A percentile compares a stretch with the other conserved stretches of the same genome.
Conservation (phyloP, 2,888 invertebrate species). For the Drosophila ezoana region DNA sequence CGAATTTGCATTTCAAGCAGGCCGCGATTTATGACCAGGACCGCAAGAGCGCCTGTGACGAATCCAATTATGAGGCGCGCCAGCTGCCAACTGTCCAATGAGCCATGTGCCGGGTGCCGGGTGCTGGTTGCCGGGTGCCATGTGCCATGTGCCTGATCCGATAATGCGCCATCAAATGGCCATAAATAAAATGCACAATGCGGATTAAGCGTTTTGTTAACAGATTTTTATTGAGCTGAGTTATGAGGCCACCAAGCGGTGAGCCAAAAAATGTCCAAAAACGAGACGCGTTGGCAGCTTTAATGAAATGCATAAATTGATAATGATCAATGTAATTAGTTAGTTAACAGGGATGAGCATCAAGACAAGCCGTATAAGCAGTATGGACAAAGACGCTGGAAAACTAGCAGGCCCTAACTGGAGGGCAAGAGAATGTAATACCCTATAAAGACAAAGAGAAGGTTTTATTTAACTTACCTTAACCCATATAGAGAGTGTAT, state of each 20-base stretch:
- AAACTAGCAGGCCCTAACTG: too few species aligned
- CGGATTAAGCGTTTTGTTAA: slow-evolving; percentile 79
- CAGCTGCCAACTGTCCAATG: slow-evolving; percentile 71
- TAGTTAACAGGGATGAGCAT: slow-evolving; percentile 19
- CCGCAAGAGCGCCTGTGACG: slow-evolving; percentile 69
- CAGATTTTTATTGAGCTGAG: slow-evolving; percentile 77
- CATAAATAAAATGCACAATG: slow-evolving; percentile 78
- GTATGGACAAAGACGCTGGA: too few species aligned
- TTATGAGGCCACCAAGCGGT: slow-evolving; percentile 57
- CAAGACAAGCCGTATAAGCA: too few species aligned
- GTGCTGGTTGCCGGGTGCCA: slow-evolving; percentile 23
- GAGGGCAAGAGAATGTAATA: too few species aligned
- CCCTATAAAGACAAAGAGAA: too few species aligned
- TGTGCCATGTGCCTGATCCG: slow-evolving; percentile 74
- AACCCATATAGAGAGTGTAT: too few species aligned
- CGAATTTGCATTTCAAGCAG: slow-evolving; percentile 79
- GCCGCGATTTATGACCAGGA: slow-evolving; percentile 75
- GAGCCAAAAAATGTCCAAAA: slow-evolving; percentile 5
- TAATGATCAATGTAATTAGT: slow-evolving; percentile 42
- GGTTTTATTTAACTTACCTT: too few species aligned
- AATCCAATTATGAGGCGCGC: slow-evolving; percentile 80
- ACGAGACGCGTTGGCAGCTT: slow-evolving; percentile 34
- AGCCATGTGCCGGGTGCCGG: slow-evolving; percentile 28
- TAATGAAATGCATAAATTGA: slow-evolving; percentile 50
- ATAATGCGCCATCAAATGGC: slow-evolving; percentile 78